These are phyloP conservation scores for Synergus gifuensis DNA, from an alignment of 2,888 invertebrate genomes.

Conservation along the genomic window DNA sequence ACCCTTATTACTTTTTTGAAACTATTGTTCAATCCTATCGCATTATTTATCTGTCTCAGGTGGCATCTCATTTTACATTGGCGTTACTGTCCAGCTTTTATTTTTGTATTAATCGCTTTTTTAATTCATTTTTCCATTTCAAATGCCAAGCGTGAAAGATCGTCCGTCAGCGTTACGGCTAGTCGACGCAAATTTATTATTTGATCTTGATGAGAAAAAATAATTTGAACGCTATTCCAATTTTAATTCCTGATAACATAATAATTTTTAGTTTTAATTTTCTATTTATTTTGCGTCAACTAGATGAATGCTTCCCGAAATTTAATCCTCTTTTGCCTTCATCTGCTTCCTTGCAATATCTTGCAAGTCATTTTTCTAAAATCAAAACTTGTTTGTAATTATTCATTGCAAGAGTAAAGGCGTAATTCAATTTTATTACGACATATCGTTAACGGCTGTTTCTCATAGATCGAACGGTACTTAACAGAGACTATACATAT, in stretches of 20 bases:
- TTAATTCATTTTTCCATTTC: constrained; percentile 67
- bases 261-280: not conserved
- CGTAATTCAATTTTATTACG: not conserved
- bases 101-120: constrained; percentile 45
- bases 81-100: constrained; percentile 31
- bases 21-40: constrained; percentile 48
- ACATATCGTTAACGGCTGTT: not conserved
- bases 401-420: not conserved
- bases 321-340: not conserved
- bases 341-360: not conserved
- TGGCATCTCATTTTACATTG: constrained; percentile 47
- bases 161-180: constrained; percentile 52
- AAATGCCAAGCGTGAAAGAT: constrained; percentile 74
- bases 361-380: not conserved
- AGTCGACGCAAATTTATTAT: constrained; percentile 36
- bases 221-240: constrained; percentile 13
- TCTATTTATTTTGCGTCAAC: not conserved
- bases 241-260: not conserved
- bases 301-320: constrained; percentile 1
- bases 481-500: not conserved
- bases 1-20: constrained; percentile 34
- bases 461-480: not conserved
- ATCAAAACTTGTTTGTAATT: not conserved
- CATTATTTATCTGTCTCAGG: constrained; percentile 61
- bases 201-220: constrained; percentile 5